A percentile compares a stretch with the other conserved stretches of the same genome.
These are phyloP conservation scores for Serripes groenlandicus DNA, from an alignment of 2,888 invertebrate genomes.

Conservation along the genomic window DNA sequence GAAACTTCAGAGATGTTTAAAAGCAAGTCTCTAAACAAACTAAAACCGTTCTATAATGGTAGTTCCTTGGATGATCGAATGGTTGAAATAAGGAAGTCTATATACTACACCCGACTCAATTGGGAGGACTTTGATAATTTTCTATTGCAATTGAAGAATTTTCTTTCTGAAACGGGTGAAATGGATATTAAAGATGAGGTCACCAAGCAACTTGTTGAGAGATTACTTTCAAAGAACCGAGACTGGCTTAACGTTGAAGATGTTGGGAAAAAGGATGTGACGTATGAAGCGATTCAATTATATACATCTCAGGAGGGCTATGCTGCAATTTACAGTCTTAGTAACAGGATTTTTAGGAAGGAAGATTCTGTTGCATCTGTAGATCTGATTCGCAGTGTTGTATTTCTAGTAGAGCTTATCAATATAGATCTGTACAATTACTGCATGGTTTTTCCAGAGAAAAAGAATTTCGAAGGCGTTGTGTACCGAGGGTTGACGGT, in stretches of 20 bases:
- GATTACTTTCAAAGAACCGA: conserved; percentile 39
- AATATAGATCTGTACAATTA: conserved; percentile 73
- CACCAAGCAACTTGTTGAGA: conserved; percentile 34
- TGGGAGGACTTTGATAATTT: conserved; percentile 64
- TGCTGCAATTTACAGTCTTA: conserved; percentile 48
- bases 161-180: conserved; percentile 44
- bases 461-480: conserved; percentile 58
- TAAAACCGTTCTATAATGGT: conserved; percentile 70
- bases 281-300: conserved; percentile 51
- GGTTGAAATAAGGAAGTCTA: conserved; percentile 66
- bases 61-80: conserved; percentile 56
- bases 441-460: conserved; percentile 55
- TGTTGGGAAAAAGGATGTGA: conserved; percentile 20
- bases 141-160: conserved; percentile 41
- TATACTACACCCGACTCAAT: conserved; percentile 65
- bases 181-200: conserved; percentile 42
- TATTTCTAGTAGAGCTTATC: conserved; percentile 71
- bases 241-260: conserved; percentile 46
- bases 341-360: conserved; percentile 61
- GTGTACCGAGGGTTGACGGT: conserved; percentile 67
- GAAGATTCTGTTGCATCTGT: conserved; percentile 55
- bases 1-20: conserved; percentile 53
- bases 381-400: conserved; percentile 62
- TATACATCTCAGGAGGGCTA: conserved; percentile 67
- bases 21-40: conserved; percentile 58